Base-by-base conservation (phyloP, 2,797 vertebrate species). In the Sciurus carolinensis region DNA sequence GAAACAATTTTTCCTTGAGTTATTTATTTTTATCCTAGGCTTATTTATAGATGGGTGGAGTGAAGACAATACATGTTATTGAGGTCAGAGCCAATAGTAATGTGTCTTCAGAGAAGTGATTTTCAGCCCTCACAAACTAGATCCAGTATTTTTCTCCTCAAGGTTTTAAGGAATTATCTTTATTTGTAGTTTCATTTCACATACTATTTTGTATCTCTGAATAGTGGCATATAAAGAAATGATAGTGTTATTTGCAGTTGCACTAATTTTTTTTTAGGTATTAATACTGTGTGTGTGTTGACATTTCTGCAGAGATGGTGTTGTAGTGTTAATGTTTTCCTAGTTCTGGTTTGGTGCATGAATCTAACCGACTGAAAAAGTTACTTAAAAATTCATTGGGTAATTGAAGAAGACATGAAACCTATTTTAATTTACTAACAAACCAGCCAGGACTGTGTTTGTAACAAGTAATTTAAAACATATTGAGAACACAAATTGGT, bases 391-490 rank as follows among this genome's bases (percentile, higher is more conserved):
- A 76, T 93, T 95, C 64, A 81, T 10, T 83, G 52, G 26, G 20
- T 96, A 79, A 91, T 88, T 97, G 69, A 42, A 82, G 95, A 94
- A 94, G 82, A 86, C 54, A 92, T 85, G 15, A 4, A 80, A 90
- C 39, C 24, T 95, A 52, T 92, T 96, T 89, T 88, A 93, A 76
- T 92, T 87, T 96, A 62, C 36, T 93, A 94, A 83, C 9, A 92
- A 89, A 77, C 91, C 36, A 79, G 7, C 81, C 47, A 36, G 42
- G 42, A 76, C 57, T 94, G 17, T 91, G 42, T 94, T 94, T 86
- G 64, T 71, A 95, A 59, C 18, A 66, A 76, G 36, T 79, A 30
- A 54, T 80, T 95, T 94, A 80, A 50, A 95, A 69, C 17, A 94
- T 15, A 71, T 24, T 57, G 76, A 83, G n/a, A 83, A 92, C 22